phyloP scores from a whole-genome alignment of 2,888 invertebrate genomes.

The Aspidiotus destructor region DNA sequence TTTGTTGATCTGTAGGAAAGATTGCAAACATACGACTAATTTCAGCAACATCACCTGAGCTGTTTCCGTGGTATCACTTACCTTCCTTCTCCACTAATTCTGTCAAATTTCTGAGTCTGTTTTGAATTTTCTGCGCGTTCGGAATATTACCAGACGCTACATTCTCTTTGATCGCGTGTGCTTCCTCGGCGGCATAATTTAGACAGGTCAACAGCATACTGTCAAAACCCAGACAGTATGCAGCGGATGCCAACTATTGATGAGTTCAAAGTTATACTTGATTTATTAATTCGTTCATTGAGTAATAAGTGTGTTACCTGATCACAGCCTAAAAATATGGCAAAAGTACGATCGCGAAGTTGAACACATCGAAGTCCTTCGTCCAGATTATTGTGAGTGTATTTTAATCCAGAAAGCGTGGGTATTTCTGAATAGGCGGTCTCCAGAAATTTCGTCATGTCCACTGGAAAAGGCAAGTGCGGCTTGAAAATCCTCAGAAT shows the following conservation, averaged over 20 bases:
- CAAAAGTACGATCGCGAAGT: constrained; percentile 39
- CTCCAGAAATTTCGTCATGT: constrained; percentile 59
- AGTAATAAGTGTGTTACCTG: constrained; percentile 45
- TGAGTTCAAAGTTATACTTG: neutral
- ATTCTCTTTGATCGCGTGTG: constrained; percentile 49
- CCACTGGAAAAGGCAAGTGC: constrained; percentile 46
- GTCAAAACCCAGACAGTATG: constrained; percentile 57
- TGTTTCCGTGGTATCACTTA: neutral
- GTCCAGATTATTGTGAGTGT: constrained; percentile 61
- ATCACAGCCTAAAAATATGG: constrained; percentile 45
- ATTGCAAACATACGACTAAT: too few relatives aligned
- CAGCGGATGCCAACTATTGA: constrained; percentile 55
- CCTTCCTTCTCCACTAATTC: constrained; percentile 3
- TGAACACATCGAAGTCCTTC: constrained; percentile 50
- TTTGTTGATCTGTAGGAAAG: too few relatives aligned
- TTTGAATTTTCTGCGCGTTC: constrained; percentile 48
- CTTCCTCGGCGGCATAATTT: constrained; percentile 55
- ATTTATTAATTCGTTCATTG: constrained; percentile 4
- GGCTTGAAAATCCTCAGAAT: too few relatives aligned
- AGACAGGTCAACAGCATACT: constrained; percentile 62
- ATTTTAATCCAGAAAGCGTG: constrained; percentile 72
- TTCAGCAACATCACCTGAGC: too few relatives aligned
- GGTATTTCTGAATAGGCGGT: constrained; percentile 55
- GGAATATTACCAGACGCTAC: constrained; percentile 46
- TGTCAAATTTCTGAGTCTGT: constrained; percentile 6